A percentile compares a stretch with the other conserved stretches of the same genome.
phyloP scores from a whole-genome alignment of 64 coral and sea anemone genomes.

The Porites lutea region DNA sequence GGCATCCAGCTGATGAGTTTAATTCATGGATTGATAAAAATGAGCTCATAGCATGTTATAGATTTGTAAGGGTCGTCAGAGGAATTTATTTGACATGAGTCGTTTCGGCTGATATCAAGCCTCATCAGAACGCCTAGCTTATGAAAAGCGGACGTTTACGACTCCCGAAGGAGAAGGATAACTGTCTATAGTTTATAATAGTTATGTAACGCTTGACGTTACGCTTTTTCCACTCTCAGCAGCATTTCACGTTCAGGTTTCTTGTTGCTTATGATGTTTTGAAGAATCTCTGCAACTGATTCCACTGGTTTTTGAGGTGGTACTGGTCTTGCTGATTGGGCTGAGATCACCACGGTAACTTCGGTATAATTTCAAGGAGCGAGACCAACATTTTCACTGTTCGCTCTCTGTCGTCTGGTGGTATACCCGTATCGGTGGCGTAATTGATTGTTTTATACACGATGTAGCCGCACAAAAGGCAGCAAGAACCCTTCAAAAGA shows the following conservation, averaged over 20 bases:
- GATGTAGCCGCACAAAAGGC: neutral
- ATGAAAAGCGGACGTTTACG: conserved; percentile 66
- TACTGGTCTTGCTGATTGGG: conserved; percentile 3
- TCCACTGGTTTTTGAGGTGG: conserved; percentile 34
- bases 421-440: conserved; percentile 15
- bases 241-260: conserved; percentile 64
- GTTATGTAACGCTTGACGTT: no score
- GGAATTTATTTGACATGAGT: neutral
- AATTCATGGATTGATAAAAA: conserved; percentile 5
- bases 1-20: neutral
- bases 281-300: conserved; percentile 47
- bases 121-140: conserved; percentile 76
- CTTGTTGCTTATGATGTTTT: conserved; percentile 23
- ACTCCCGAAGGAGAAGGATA: conserved; percentile 63
- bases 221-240: conserved; percentile 54
- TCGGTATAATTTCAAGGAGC: conserved; percentile 44
- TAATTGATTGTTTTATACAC: neutral
- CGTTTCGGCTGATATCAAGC: conserved; percentile 75
- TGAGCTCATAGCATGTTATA: no score
- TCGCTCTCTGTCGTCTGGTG: conserved; percentile 7
- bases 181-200: neutral
- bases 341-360: conserved; percentile 42
- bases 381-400: neutral
- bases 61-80: no score
- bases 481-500: no score